Evolutionary conservation across 2,888 invertebrate species (phyloP).

Genomic region (Melieria picta): DNA sequence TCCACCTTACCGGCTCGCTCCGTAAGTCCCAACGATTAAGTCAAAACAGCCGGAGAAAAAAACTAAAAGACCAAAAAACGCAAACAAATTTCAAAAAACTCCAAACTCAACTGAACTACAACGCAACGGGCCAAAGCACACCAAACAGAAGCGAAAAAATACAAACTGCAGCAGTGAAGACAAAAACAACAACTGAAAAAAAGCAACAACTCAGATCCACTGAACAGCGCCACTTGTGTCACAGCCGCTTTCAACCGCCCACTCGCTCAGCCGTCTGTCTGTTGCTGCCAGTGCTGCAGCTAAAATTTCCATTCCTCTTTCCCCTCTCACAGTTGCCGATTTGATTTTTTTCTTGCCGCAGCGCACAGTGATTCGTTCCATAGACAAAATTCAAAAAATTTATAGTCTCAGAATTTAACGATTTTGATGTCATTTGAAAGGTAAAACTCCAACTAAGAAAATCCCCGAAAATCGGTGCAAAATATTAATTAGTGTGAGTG

Average conservation of each 20-base stretch:
- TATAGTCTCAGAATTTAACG: too few species aligned
- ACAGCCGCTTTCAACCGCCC: conserved; percentile 9
- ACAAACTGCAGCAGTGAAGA: conserved; percentile 1
- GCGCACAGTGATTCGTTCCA: too few species aligned
- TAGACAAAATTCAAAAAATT: too few species aligned
- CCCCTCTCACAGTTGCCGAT: not conserved
- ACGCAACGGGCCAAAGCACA: conserved; percentile 21
- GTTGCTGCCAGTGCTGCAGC: conserved; percentile 16
- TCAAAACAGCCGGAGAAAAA: conserved; percentile 22
- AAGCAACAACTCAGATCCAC: not conserved
- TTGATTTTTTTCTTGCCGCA: not conserved
- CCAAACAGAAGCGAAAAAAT: not conserved
- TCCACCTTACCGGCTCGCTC: conserved; percentile 42
- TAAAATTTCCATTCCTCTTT: conserved; percentile 14
- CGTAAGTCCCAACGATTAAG: conserved; percentile 42
- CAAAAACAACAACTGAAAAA: conserved; percentile 14
- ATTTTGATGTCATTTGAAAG: too few species aligned
- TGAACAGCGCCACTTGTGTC: not conserved
- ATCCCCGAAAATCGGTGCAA: too few species aligned
- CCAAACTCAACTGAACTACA: conserved; percentile 28
- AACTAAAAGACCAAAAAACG: conserved; percentile 2
- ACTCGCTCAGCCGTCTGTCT: conserved; percentile 12
- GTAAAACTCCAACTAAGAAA: too few species aligned
- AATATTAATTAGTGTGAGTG: too few species aligned
- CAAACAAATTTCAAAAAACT: not conserved